Conservation (phyloP, 2,113 vertebrate genomes). For the Syrrhaptes paradoxus region DNA sequence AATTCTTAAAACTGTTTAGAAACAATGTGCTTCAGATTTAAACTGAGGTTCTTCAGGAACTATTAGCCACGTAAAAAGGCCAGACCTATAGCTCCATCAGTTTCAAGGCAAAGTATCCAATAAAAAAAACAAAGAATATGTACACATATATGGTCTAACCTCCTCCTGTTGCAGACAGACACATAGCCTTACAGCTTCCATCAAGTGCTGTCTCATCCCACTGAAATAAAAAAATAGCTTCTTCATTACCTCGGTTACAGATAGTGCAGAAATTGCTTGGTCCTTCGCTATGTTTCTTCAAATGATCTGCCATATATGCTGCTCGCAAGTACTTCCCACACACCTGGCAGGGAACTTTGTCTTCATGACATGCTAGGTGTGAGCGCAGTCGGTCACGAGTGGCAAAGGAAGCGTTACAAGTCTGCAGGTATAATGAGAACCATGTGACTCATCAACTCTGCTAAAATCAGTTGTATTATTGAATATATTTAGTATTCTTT, state of each 20-base stretch:
- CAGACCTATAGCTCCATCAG: neutral
- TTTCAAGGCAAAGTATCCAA: neutral
- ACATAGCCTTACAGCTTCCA: neutral
- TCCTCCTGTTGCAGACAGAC: slow-evolving; percentile 34
- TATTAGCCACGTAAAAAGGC: neutral
- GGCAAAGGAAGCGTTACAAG: slow-evolving; percentile 97
- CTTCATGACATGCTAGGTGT: slow-evolving; percentile 96
- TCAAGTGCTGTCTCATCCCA: neutral
- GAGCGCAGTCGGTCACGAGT: slow-evolving; percentile 97
- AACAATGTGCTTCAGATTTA: neutral
- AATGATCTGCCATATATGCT: slow-evolving; percentile 97
- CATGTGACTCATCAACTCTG: neutral
- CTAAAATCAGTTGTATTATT: neutral
- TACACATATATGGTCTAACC: neutral
- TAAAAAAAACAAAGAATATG: neutral
- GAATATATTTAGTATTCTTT: neutral
- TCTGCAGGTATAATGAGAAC: slow-evolving; percentile 80
- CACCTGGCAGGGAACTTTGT: slow-evolving; percentile 99
- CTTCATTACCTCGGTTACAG: slow-evolving; percentile 96
- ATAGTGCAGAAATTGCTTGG: slow-evolving; percentile 98
- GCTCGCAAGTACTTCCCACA: slow-evolving; percentile 97
- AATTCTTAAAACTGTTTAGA: neutral
- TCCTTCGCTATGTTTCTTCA: slow-evolving; percentile 99
- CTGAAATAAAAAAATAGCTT: neutral
- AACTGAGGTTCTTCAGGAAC: neutral